phyloP scores from a whole-genome alignment of 2,113 vertebrate genomes.

The Theristicus caerulescens region DNA sequence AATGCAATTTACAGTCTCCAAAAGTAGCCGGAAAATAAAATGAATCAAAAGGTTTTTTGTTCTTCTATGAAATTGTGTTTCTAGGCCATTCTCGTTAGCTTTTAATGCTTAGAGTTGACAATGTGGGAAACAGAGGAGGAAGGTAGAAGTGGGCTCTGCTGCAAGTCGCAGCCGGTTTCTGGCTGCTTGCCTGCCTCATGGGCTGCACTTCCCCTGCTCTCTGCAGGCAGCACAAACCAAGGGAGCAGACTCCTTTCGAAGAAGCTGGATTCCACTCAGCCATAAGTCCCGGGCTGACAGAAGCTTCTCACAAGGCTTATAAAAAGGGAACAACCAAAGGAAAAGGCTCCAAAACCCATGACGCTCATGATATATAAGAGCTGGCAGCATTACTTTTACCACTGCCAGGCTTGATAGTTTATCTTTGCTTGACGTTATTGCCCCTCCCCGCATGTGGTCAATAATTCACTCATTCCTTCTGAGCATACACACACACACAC shows the following conservation, averaged over 20 bases:
- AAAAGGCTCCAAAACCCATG: conserved; percentile 35
- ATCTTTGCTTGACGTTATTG: neutral
- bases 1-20: neutral
- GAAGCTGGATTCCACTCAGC: conserved; percentile 47
- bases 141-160: conserved; percentile 37
- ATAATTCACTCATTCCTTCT: conserved; percentile 21
- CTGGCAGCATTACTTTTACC: neutral
- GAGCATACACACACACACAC: neutral
- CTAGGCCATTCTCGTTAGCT: neutral
- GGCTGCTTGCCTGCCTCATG: conserved; percentile 33
- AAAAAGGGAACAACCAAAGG: conserved; percentile 37
- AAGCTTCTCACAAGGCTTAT: conserved; percentile 53
- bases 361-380: neutral
- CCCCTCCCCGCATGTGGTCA: conserved; percentile 23
- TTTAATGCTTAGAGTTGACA: neutral
- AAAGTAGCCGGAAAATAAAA: neutral
- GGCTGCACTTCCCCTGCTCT: conserved; percentile 49
- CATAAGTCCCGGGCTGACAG: conserved; percentile 29
- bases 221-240: conserved; percentile 34
- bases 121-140: conserved; percentile 23
- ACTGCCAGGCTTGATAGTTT: conserved; percentile 12
- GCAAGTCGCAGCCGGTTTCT: neutral
- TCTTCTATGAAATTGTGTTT: conserved; percentile 24
- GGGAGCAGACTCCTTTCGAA: conserved; percentile 26
- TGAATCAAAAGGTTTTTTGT: conserved; percentile 19